Conservation (phyloP, 92 coral and sea anemone genomes). For the Porites divaricata region DNA sequence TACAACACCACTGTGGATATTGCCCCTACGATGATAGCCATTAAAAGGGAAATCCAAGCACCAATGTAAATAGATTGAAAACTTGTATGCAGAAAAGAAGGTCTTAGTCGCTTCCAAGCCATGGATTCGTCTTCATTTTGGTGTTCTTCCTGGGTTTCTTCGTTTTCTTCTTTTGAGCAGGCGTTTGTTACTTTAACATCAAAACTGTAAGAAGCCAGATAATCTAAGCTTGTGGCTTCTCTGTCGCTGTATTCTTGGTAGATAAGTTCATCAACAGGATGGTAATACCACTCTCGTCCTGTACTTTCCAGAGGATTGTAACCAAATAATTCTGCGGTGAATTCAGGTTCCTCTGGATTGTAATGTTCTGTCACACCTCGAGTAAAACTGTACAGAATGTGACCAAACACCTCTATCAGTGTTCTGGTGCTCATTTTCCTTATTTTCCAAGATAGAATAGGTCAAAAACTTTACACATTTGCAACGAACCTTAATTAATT, state of each 20-base stretch:
- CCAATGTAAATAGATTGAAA: constrained; percentile 29
- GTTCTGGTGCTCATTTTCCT: not conserved
- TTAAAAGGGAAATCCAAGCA: constrained; percentile 6
- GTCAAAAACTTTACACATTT: not conserved
- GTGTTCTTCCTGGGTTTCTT: constrained; percentile 9
- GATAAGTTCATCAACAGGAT: constrained; percentile 14
- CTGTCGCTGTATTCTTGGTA: constrained; percentile 29
- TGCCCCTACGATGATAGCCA: constrained; percentile 1
- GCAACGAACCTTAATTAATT: constrained; percentile 19
- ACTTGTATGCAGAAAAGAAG: constrained; percentile 13
- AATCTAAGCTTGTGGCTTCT: not conserved
- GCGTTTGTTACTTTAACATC: not conserved
- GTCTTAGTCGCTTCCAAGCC: constrained; percentile 46
- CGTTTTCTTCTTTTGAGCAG: not conserved
- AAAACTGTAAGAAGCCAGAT: not conserved
- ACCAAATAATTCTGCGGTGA: constrained; percentile 24
- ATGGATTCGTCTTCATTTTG: constrained; percentile 20
- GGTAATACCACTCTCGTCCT: constrained; percentile 38
- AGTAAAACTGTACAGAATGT: constrained; percentile 24
- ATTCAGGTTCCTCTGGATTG: constrained; percentile 30
- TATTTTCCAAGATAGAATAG: too few species aligned
- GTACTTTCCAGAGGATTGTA: constrained; percentile 41
- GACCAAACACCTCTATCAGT: not conserved
- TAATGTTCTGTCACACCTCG: constrained; percentile 19
- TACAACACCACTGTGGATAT: not conserved